A percentile compares a stretch with the other conserved stretches of the same genome.
phyloP scores from a whole-genome alignment of 2,888 invertebrate species.

The Caenorhabditis sp. region DNA sequence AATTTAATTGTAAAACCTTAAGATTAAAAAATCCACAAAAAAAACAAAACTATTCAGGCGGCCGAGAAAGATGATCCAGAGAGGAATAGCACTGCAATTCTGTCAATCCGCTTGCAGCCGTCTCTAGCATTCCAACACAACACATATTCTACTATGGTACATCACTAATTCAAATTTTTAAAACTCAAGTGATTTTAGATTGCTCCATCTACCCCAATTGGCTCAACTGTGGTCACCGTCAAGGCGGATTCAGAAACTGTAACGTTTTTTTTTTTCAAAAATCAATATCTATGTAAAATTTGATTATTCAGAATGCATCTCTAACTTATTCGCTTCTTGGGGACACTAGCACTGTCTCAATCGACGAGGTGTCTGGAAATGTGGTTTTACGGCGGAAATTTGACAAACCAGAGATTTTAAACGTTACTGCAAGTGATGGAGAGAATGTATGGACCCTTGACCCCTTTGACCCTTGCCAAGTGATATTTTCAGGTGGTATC shows the following conservation, averaged over 20 bases:
- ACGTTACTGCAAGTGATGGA: slow-evolving; percentile 70
- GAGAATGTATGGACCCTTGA: slow-evolving; percentile 67
- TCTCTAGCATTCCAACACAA: slow-evolving; percentile 70
- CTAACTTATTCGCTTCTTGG: slow-evolving; percentile 62
- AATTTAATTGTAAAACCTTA: no score
- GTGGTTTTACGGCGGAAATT: slow-evolving; percentile 59
- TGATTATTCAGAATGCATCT: slow-evolving; percentile 58
- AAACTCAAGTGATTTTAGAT: slow-evolving; percentile 48
- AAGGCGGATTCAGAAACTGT: slow-evolving; percentile 65
- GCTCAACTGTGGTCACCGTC: slow-evolving; percentile 63
- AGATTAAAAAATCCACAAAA: no score
- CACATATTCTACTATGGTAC: slow-evolving; percentile 67
- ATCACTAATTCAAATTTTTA: no score
- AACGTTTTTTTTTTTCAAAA: no score
- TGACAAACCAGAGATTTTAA: slow-evolving; percentile 57
- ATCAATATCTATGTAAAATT: no score
- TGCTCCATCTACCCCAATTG: slow-evolving; percentile 60
- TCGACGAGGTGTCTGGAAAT: slow-evolving; percentile 66
- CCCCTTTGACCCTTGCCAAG: no score
- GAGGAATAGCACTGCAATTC: slow-evolving; percentile 73
- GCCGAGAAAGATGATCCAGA: slow-evolving; percentile 74
- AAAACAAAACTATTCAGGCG: no score
- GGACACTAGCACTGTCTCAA: slow-evolving; percentile 60
- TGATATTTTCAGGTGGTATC: slow-evolving; percentile 54
- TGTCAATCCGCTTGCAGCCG: slow-evolving; percentile 66